phyloP scores from a whole-genome alignment of 2,797 vertebrate species.

The Helarctos malayanus region DNA sequence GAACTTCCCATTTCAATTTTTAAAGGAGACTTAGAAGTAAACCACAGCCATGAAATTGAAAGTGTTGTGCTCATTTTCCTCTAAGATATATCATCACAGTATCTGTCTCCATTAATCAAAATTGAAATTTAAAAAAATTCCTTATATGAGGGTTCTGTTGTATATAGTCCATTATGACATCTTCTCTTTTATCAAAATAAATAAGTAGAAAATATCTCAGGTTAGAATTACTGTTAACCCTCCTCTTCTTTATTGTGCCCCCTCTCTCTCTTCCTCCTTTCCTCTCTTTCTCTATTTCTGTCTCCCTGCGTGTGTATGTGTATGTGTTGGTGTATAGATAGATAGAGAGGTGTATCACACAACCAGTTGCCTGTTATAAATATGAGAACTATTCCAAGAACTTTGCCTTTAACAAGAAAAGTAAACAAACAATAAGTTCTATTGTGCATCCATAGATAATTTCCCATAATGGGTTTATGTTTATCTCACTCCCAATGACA shows the following conservation, averaged over 20 bases:
- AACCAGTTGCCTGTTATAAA: background rate
- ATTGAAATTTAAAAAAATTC: background rate
- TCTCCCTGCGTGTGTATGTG: background rate
- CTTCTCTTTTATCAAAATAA: background rate
- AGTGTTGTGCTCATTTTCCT: background rate
- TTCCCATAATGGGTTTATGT: background rate
- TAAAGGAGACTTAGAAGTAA: background rate
- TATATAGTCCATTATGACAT: background rate
- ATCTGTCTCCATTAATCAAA: background rate
- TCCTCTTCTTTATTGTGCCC: background rate
- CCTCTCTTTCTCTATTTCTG: background rate
- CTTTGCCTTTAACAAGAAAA: background rate
- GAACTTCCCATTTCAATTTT: conserved; percentile 4
- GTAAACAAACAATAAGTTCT: background rate
- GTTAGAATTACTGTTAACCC: background rate
- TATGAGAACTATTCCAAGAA: background rate
- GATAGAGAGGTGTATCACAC: background rate
- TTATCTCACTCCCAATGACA: background rate
- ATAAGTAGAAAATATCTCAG: background rate
- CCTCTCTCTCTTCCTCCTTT: background rate
- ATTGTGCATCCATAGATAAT: background rate
- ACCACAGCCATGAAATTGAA: background rate
- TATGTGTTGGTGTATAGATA: background rate
- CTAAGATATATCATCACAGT: background rate
- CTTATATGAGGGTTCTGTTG: background rate